Evolutionary conservation across 2,113 vertebrate species (phyloP), one percentile per base, ranked within the genome.

Genomic region (Puffinus mauretanicus): DNA sequence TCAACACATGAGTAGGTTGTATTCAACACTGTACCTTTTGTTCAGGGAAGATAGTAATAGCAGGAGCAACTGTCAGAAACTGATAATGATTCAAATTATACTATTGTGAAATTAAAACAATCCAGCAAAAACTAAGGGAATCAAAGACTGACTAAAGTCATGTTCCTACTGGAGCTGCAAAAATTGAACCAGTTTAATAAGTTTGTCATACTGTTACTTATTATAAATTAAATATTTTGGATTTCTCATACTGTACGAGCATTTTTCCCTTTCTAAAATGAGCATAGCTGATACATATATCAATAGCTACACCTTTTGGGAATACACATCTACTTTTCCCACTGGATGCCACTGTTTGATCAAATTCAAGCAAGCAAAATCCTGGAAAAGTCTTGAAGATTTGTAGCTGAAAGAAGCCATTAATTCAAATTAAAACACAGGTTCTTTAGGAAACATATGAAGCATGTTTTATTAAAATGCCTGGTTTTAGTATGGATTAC

Each of bases 331-430:
- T 91, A 16, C 29, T 76, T 84, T 96, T 94, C 93, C 72, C 92
- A 24, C 72, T 70, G 96, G 90, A 97, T 96, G 88, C 94, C 94
- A 95, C 93, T 96, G 69, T 96, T 95, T 96, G 86, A 97, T 97
- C 65, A 93, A 55, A 90, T 92, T 96, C 88, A 85, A 82, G 72
- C 18, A 27, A 88, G 89, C 10, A 79, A 90, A 94, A 60, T 67
- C 69, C 64, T 65, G 19, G 13, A 44, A 93, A 64, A 26, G 55
- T 80, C 15, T 24, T 85, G 44, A 85, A 78, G 88, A 92, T 52
- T 60, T 19, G 13, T 71, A 84, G 34, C 44, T 87, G 34, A n/a
- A 58, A 88, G 40, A 92, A 96, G 7, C 8, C 5, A 57, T 90
- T 78, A 70, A 82, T 94, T 90, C 16, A 83, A 82, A 73, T 70